Evolutionary conservation across 2,797 vertebrate species (phyloP), one percentile per base, ranked within the genome.

Genomic region (Yasuhikotakia modesta): DNA sequence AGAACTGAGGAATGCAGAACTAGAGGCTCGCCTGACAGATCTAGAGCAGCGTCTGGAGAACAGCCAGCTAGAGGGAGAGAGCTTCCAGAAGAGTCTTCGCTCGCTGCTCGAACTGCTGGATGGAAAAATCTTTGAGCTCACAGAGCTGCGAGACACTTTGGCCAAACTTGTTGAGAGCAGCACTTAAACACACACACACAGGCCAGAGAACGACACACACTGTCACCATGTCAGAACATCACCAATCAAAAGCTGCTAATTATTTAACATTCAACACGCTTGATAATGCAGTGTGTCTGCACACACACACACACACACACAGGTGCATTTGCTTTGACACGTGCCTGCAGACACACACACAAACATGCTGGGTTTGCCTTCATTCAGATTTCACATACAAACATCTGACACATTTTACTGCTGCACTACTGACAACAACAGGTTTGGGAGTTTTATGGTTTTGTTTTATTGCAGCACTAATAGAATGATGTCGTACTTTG

Each of bases 31-130:
- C 86, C 94, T 98, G 85, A 86, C 88, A 65, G 95, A 96, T 43
- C 91, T 99, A 90, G 96, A 97, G 89, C 95, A 94, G 90, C 95
- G 94, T 27, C 88, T 98, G 93, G 95, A 98, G 92, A 95, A 93
- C 93, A 94, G 90, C 89, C 96, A 95, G 90, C 93, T 87, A 79
- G 95, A 98, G 89, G 91, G 95, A 79, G 95, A 97, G 80, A 91
- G 91, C 86, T 98, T 98, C 88, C 93, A 91, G 81, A 94, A 92
- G 90, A 97, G 94, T 87, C 94, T 99, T 89, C 95, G 96, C 90
- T 95, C 96, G 39, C 94, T 99, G 91, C 95, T 99, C 89, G 93
- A 98, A 93, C 95, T 97, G 89, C 94, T 99, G 88, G 96, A 99
- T 88, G 88, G 93, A 66, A 99, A 98, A 93, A 96, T 99, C 92